phyloP scores from a whole-genome alignment of 2,113 vertebrate species.

The Lanius collurio region DNA sequence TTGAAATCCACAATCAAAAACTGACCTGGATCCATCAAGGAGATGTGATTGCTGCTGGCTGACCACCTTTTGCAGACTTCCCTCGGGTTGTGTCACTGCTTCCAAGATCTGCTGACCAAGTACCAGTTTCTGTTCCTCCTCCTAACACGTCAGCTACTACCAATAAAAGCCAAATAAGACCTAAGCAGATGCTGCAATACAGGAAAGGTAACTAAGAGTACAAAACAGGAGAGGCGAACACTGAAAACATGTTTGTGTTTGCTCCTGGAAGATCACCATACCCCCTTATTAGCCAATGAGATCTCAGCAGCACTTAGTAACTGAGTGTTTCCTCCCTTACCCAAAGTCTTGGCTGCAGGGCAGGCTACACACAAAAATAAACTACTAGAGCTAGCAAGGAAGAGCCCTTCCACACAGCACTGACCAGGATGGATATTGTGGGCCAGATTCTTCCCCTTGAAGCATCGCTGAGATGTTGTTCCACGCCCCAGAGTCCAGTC shows the following conservation, averaged over 20 bases:
- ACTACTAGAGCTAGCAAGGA: not conserved
- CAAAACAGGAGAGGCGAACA: not conserved
- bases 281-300: not conserved
- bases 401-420: not conserved
- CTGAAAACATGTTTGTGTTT: not conserved
- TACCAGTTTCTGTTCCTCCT: slow-evolving; percentile 10
- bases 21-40: not conserved
- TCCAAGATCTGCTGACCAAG: not conserved
- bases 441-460: not conserved
- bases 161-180: not conserved
- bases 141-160: not conserved
- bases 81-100: not conserved
- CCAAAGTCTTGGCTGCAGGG: not conserved
- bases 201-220: slow-evolving; percentile 32
- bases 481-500: not conserved
- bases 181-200: slow-evolving; percentile 31
- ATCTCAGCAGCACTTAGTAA: not conserved
- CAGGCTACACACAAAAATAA: not conserved
- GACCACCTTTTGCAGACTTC: not conserved
- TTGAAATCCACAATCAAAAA: not conserved
- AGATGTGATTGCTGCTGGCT: not conserved
- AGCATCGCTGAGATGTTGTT: not conserved
- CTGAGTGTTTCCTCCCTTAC: not conserved
- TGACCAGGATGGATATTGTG: not conserved
- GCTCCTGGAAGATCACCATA: not conserved